These are phyloP conservation scores for Gavialis gangeticus DNA, from an alignment of 2,113 vertebrate genomes.

Conservation along the genomic window DNA sequence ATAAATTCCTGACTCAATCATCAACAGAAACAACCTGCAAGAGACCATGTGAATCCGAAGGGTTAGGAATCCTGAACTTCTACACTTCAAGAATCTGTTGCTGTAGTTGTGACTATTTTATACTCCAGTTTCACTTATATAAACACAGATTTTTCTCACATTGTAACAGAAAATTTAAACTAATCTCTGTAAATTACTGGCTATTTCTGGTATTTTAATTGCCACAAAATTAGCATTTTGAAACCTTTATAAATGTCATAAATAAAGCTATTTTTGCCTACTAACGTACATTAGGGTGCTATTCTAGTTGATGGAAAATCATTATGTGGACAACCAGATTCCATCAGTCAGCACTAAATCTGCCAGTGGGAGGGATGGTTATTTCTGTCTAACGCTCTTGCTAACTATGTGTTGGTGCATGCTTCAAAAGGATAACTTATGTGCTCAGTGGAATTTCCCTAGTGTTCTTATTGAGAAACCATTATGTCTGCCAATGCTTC, in stretches of 20 bases:
- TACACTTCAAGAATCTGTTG: background rate
- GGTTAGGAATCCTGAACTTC: background rate
- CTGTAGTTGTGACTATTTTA: background rate
- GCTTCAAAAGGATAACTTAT: background rate
- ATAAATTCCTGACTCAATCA: background rate
- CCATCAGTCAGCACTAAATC: background rate
- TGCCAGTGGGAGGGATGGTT: background rate
- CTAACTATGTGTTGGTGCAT: background rate
- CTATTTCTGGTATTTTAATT: background rate
- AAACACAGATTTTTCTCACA: background rate
- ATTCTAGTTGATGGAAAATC: background rate
- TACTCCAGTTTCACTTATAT: background rate
- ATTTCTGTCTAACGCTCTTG: background rate
- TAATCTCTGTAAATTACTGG: background rate
- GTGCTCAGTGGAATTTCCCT: background rate
- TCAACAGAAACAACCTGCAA: background rate
- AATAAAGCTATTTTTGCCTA: constrained; percentile 11
- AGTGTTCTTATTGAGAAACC: constrained; percentile 13
- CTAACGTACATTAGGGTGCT: background rate
- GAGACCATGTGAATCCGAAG: background rate
- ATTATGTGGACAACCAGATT: background rate
- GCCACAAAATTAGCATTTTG: background rate
- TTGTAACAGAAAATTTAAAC: background rate
- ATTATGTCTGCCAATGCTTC: constrained; percentile 16
- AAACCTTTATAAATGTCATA: background rate